Conservation (phyloP, 2,888 invertebrate genomes). For the Heteromurus nitidus region DNA sequence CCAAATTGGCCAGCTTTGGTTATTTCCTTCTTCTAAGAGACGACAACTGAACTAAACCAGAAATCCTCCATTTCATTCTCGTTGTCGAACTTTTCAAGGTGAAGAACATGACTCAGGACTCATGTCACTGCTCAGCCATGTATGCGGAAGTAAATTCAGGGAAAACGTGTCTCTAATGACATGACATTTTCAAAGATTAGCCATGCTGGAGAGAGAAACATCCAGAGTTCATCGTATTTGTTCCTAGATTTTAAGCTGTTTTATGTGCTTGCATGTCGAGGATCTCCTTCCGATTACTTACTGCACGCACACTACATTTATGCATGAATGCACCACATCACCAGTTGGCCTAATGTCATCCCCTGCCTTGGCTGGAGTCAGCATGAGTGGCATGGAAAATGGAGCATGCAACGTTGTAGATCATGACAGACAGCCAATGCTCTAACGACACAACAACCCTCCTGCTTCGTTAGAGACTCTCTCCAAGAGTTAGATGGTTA, state of each 20-base stretch:
- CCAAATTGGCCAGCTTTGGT: no score
- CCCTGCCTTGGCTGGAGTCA: constrained; percentile 14
- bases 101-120: neutral
- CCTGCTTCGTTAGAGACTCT: constrained; percentile 1
- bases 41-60: neutral
- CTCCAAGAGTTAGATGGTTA: constrained; percentile 20
- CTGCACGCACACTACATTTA: no score
- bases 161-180: constrained; percentile 33
- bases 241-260: neutral
- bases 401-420: constrained; percentile 34
- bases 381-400: constrained; percentile 46
- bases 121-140: neutral
- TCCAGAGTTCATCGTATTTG: neutral
- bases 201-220: neutral
- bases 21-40: neutral
- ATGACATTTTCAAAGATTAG: constrained; percentile 4
- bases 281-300: no score
- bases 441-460: no score
- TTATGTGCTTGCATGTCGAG: neutral
- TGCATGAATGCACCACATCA: no score
- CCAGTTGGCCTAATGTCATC: neutral
- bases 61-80: neutral
- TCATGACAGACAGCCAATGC: neutral
- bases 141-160: constrained; percentile 43
- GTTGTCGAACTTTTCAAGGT: neutral